A percentile compares a stretch with the other conserved stretches of the same genome.
These are phyloP conservation scores for Alloplasta piceator DNA, from an alignment of 2,888 invertebrate species.

Conservation along the genomic window DNA sequence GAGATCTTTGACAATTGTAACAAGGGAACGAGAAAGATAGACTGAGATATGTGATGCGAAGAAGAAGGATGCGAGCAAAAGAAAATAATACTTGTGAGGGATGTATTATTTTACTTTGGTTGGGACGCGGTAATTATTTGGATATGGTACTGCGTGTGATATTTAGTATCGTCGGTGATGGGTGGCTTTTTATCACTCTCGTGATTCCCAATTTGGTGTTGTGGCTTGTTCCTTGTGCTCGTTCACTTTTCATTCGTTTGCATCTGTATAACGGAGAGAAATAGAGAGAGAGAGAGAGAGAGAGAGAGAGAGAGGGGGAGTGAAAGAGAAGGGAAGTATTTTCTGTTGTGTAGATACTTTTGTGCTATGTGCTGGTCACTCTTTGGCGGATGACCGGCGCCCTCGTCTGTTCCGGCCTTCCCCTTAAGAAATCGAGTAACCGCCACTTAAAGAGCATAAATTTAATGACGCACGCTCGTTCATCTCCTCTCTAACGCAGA, in stretches of 20 bases:
- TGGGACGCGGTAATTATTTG: slow-evolving; percentile 8
- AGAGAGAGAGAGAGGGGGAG: not conserved
- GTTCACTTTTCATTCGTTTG: slow-evolving; percentile 39
- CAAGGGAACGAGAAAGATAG: not conserved
- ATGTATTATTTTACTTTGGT: too few species aligned
- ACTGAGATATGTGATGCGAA: not conserved
- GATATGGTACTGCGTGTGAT: slow-evolving; percentile 23
- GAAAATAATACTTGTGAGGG: not conserved
- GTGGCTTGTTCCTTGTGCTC: slow-evolving; percentile 20
- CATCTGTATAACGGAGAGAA: slow-evolving; percentile 8
- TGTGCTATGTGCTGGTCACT: slow-evolving; percentile 8
- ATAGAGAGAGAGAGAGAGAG: not conserved
- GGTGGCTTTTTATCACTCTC: slow-evolving; percentile 45
- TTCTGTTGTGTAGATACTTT: not conserved
- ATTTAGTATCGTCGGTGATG: slow-evolving; percentile 30
- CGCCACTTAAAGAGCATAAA: slow-evolving; percentile 69
- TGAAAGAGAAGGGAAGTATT: not conserved
- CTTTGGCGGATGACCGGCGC: slow-evolving; percentile 6
- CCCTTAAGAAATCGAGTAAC: slow-evolving; percentile 64
- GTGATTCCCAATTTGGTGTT: slow-evolving; percentile 35
- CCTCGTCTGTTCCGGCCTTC: slow-evolving; percentile 15
- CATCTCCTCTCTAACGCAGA: slow-evolving; percentile 24
- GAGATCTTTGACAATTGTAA: slow-evolving; percentile 38
- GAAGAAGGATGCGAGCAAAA: not conserved
- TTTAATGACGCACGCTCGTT: slow-evolving; percentile 62